Evolutionary conservation across 2,797 vertebrate genomes (phyloP).

Genomic region (Chaenodraco wilsoni): DNA sequence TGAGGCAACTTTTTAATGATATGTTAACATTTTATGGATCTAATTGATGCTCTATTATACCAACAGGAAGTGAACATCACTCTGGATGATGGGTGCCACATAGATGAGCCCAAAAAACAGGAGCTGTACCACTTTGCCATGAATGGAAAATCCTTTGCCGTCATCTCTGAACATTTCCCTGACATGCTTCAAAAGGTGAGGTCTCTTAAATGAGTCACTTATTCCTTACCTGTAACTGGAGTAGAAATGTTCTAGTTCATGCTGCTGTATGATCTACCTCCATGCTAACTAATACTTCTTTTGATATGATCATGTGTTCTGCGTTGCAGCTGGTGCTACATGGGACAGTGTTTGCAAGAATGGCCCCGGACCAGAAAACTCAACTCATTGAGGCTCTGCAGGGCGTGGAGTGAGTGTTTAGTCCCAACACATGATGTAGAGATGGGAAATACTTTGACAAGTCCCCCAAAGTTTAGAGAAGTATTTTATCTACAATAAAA

Average conservation of each 20-base stretch:
- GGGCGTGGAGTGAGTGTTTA: slow-evolving; percentile 93
- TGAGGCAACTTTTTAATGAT: background rate
- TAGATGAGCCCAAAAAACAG: slow-evolving; percentile 80
- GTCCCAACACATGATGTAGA: background rate
- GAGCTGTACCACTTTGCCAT: slow-evolving; percentile 96
- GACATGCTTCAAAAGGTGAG: slow-evolving; percentile 93
- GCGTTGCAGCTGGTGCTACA: slow-evolving; percentile 90
- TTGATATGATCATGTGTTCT: background rate
- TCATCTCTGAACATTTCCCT: slow-evolving; percentile 95
- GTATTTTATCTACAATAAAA: background rate
- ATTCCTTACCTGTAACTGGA: background rate
- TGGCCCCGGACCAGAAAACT: slow-evolving; percentile 98
- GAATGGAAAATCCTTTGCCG: slow-evolving; percentile 95
- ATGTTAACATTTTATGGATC: background rate
- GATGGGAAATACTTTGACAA: background rate
- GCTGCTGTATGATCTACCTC: too few relatives aligned
- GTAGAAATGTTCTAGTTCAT: background rate
- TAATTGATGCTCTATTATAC: slow-evolving; percentile 5
- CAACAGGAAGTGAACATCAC: slow-evolving; percentile 91
- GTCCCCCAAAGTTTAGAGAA: background rate
- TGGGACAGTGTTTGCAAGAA: slow-evolving; percentile 96
- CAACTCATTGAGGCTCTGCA: slow-evolving; percentile 95
- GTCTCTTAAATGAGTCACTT: background rate
- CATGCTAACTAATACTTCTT: background rate
- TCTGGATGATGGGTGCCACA: slow-evolving; percentile 84